Conservation (phyloP, 2,888 invertebrate species). For the Cylloceria caligata region DNA sequence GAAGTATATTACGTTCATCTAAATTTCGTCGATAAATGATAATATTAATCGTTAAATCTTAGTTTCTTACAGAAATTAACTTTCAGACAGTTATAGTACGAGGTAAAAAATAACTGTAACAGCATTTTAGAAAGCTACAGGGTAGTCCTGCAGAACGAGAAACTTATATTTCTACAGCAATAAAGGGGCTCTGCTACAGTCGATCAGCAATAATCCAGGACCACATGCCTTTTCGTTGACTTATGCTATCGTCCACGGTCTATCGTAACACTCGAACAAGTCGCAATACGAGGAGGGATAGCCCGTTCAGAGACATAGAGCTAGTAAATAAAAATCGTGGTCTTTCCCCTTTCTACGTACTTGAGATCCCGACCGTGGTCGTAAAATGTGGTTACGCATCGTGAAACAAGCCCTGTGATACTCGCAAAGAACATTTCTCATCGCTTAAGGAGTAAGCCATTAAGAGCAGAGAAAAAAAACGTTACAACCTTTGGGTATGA, state of each 20-base stretch:
- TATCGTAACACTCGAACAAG: conserved; percentile 39
- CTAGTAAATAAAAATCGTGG: conserved; percentile 23
- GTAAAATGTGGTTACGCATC: conserved; percentile 39
- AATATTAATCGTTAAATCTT: too few relatives aligned
- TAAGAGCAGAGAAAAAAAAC: background rate
- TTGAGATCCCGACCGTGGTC: conserved; percentile 3
- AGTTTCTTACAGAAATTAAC: too few relatives aligned
- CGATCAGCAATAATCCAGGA: background rate
- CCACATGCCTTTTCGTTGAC: conserved; percentile 25
- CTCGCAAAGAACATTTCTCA: conserved; percentile 4
- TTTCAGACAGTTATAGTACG: background rate
- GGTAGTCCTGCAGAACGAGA: background rate
- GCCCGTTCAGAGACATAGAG: background rate
- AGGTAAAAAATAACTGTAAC: background rate
- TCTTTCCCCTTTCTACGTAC: conserved; percentile 15
- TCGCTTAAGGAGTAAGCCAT: conserved; percentile 1
- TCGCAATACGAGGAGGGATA: conserved; percentile 20
- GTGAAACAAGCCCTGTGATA: background rate
- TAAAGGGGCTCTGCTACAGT: background rate
- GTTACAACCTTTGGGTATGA: background rate
- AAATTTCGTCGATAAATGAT: too few relatives aligned
- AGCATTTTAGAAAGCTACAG: background rate
- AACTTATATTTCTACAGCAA: background rate
- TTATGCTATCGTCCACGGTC: conserved; percentile 11
- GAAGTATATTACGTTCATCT: too few relatives aligned